Percentiles rank a stretch among this genome's conserved stretches.
These are phyloP conservation scores for Phrynosoma platyrhinos DNA, from an alignment of 2,113 vertebrate species.

Conservation along the genomic window DNA sequence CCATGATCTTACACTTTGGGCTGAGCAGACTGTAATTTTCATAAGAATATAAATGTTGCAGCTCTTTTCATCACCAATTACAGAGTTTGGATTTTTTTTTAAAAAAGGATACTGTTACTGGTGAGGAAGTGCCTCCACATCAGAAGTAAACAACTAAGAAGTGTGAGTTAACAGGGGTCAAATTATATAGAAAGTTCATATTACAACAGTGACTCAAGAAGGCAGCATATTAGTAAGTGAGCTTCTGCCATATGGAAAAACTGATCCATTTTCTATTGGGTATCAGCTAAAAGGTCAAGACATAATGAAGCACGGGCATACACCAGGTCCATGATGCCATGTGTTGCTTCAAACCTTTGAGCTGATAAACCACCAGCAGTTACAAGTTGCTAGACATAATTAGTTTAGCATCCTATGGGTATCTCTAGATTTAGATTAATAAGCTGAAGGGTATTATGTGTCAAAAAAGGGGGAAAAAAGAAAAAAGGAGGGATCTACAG, in stretches of 20 bases:
- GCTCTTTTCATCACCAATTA: background rate
- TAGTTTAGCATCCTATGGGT: constrained; percentile 45
- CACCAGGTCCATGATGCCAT: constrained; percentile 68
- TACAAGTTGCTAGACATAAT: constrained; percentile 61
- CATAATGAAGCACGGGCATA: constrained; percentile 65
- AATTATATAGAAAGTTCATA: constrained; percentile 63
- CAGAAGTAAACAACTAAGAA: constrained; percentile 52
- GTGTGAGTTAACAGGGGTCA: constrained; percentile 57
- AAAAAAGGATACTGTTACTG: background rate
- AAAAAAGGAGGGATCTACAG: background rate
- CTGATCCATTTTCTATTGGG: constrained; percentile 74
- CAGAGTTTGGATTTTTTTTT: constrained; percentile 22
- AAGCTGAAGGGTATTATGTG: constrained; percentile 41
- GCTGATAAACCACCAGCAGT: constrained; percentile 63
- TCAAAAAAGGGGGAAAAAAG: background rate
- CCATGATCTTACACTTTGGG: background rate
- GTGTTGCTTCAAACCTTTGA: constrained; percentile 68
- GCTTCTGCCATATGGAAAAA: constrained; percentile 73
- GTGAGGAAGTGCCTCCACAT: background rate
- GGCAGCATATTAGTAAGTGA: constrained; percentile 75
- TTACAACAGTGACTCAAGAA: constrained; percentile 65
- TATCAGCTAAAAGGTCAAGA: constrained; percentile 76
- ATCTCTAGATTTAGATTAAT: constrained; percentile 29
- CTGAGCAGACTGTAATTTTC: background rate
- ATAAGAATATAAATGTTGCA: background rate